Evolutionary conservation across 2,113 vertebrate species (phyloP), one percentile per base, ranked within the genome.

Genomic region (Verasper variegatus): DNA sequence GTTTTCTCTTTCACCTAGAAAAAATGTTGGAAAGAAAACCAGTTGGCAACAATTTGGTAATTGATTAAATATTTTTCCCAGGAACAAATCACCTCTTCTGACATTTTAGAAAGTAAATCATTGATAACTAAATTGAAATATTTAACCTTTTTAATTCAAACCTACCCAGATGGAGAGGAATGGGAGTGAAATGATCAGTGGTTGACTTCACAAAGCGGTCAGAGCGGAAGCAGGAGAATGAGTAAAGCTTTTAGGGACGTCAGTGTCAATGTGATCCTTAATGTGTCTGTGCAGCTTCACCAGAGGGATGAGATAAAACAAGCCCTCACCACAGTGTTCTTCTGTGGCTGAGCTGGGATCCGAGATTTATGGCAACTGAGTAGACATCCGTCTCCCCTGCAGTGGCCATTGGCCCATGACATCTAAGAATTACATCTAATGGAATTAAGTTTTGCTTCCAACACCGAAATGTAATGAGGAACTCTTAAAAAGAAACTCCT

Each of bases 311-410:
- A 83, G 82, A 84, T 79, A 60, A 86, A 89, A 88, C 81, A 51
- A 83, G 74, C 20, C 78, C 49, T 85, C 81, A 6, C 76, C 58
- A 64, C 77, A 35, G 71, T 55, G 54, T 54, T 78, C n/a, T 17
- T 65, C 76, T 81, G 62, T 45, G 77, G 79, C 64, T 12, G 63
- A 82, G 74, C 60, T 37, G 52, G 37, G 68, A 8, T 42, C 65
- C 24, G 6, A 63, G 73, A 92, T 92, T 88, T 89, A 86, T 74
- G 40, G 78, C 69, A 17, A 79, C 76, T 52, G 56, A 84, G 85
- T 79, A 85, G 88, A 87, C 90, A 82, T 84, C 83, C 51, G 60
- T 87, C 88, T 82, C 79, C 85, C 86, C 86, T 80, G 82, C 81
- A 80, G 86, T 10, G 76, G 76, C 83, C 85, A 49, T 27, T 70